phyloP scores from a whole-genome alignment of 2,797 vertebrate species.

The Mormyrus hasselquistii region DNA sequence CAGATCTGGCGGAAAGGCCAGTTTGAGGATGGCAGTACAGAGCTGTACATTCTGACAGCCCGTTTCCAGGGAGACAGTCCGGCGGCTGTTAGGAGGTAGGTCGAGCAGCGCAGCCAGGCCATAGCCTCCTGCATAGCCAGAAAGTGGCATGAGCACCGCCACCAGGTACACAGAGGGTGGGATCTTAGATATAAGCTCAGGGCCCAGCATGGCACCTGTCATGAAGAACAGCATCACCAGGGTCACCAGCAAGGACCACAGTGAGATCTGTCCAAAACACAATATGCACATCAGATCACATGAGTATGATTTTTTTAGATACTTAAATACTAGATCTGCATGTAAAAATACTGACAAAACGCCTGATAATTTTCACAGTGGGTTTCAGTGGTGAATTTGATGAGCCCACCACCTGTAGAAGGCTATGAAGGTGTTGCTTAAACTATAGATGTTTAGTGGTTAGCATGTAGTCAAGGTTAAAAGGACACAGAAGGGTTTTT shows the following conservation, averaged over 20 bases:
- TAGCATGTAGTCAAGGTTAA: background rate
- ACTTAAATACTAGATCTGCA: background rate
- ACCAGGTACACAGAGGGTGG: slow-evolving; percentile 81
- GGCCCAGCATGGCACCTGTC: slow-evolving; percentile 91
- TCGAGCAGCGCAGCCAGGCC: slow-evolving; percentile 78
- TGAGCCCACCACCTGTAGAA: background rate
- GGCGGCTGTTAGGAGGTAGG: slow-evolving; percentile 78
- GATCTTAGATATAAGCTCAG: slow-evolving; percentile 80
- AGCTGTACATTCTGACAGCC: slow-evolving; percentile 97
- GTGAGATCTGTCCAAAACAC: slow-evolving; percentile 68
- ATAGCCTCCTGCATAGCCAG: slow-evolving; percentile 82
- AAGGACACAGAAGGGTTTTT: background rate
- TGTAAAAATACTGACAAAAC: background rate
- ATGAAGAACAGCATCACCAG: slow-evolving; percentile 89
- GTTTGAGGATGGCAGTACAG: slow-evolving; percentile 91
- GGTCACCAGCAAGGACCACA: slow-evolving; percentile 89
- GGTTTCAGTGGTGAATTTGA: background rate
- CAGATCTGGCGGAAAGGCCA: slow-evolving; percentile 84
- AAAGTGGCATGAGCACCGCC: slow-evolving; percentile 86
- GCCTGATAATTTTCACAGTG: background rate
- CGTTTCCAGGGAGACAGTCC: slow-evolving; percentile 87
- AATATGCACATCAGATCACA: background rate
- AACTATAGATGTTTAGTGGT: background rate
- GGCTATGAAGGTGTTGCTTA: background rate
- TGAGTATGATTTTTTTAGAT: background rate